Evolutionary conservation across 2,113 vertebrate species (phyloP), one percentile per base, ranked within the genome.

Genomic region (Andinoacara biseriatus): DNA sequence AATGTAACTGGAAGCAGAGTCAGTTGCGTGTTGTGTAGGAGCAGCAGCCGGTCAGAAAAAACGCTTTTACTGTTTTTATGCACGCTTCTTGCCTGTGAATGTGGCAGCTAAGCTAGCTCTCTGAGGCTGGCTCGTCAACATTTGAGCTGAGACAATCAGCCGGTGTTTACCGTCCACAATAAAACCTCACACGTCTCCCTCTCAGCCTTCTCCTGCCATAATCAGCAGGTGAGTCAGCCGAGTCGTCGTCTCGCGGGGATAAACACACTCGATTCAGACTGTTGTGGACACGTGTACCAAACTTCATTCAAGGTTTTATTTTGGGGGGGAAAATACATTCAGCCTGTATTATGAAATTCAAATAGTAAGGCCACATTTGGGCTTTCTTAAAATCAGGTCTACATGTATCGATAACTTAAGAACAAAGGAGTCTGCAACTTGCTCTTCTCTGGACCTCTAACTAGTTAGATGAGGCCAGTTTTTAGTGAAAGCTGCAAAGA

Each of bases 71-170:
- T 49, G 20, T 60, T 81, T 29, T 14, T 75, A 40, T 35, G n/a
- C 80, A 43, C 63, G 65, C 49, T 87, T 72, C 86, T 80, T 83
- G 58, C 65, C 20, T 60, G 65, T 69, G 43, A 72, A 74, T 81
- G 43, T 59, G 63, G 61, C 49, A 57, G 88, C 86, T 90, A 81
- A 87, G 89, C 86, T 94, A 92, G 85, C 84, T 88, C 82, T 87
- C 2, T 26, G 17, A 67, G 62, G 86, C 80, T 91, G 91, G 58
- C 52, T 76, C 62, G 61, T 74, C 38, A 56, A 29, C 63, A 54
- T 40, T 38, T 62, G 54, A 54, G 67, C 82, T 10, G 62, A 84
- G 58, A 83, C 75, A 57, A 78, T 69, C 77, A 82, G 17, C 58
- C 24, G 22, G 54, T 57, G 58, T 76, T 79, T 65, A 65, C 82